Evolutionary conservation across 92 coral and sea anemone genomes (phyloP), one percentile per base, ranked within the genome.

Genomic region (Hydrozoanthus gracilis): DNA sequence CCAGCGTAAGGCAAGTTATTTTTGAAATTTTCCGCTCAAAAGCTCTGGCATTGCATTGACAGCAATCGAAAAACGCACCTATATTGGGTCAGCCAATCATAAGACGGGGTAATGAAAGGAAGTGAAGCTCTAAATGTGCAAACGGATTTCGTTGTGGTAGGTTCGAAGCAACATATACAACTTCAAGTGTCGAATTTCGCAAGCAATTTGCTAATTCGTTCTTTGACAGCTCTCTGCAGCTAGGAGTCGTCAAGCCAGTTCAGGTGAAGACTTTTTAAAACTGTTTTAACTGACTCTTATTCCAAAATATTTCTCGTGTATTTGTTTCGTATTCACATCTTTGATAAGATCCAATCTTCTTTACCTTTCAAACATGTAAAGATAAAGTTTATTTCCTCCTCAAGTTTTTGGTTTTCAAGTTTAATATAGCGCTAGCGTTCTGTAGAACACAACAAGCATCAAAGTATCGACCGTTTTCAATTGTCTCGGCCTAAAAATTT

Each of bases 221-320:
- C 76, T 14, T 72, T 11, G 54, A 72, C 27, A 72, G 77, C 55
- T 72, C 10, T 45, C 6, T 45, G 35, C 20, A 45, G 54, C 18
- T 4, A 45, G 51, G 17, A 46, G 7, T 46, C 51, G 6, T 44
- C 77, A 72, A 72, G 51, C 61, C 61, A 0, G 39, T 46, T 72
- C 77, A 72, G 77, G 77, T 72, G 39, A 54, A 54, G 61, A 44
- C 8, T 72, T 44, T 12, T 72, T 72, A 45, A 46, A 11, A 54
- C 61, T 54, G 1, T 54, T 54, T 54, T 54, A 54, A 54, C 61
- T 54, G 61, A 54, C 61, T 54, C 61, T 54, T 54, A 54, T 54
- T 54, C 61, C 61, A 54, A 54, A 54, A 54, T 54, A 54, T 54
- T 54, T 54, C 61, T 54, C 61, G 61, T 54, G 61, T 54, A 54